These are phyloP conservation scores for Xestobium rufovillosum DNA, from an alignment of 2,888 invertebrate species.

Conservation along the genomic window DNA sequence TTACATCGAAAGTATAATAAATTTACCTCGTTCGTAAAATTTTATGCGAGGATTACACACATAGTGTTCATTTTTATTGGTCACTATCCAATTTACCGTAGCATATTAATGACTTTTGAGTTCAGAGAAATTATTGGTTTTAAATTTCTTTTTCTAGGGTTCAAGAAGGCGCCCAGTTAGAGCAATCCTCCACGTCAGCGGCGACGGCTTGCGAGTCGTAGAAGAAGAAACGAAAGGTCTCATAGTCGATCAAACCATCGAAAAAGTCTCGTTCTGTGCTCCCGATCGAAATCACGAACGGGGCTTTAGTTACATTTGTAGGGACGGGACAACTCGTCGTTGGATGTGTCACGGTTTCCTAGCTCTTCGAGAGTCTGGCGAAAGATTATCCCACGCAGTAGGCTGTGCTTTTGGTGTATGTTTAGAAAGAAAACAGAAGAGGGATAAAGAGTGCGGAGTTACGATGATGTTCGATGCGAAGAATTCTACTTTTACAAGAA, in stretches of 20 bases:
- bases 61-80: no score
- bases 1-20: no score
- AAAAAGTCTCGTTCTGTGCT: conserved; percentile 99
- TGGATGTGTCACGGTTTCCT: conserved; percentile 99
- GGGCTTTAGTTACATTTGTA: conserved; percentile 98
- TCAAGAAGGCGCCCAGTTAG: conserved; percentile 84
- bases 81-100: no score
- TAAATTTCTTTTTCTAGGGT: conserved; percentile 62
- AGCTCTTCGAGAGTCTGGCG: conserved; percentile 92
- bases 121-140: no score
- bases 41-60: no score
- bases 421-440: conserved; percentile 91
- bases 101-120: no score
- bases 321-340: conserved; percentile 94
- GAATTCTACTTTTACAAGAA: conserved; percentile 85
- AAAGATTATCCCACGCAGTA: conserved; percentile 96
- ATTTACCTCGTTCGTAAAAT: no score
- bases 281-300: conserved; percentile 97
- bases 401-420: conserved; percentile 99
- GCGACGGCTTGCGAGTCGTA: conserved; percentile 94
- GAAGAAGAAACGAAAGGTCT: conserved; percentile 98
- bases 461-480: conserved; percentile 88
- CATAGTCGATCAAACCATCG: conserved; percentile 98
- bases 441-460: conserved; percentile 93
- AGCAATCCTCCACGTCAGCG: conserved; percentile 82